phyloP scores from a whole-genome alignment of 1,140 invertebrate genomes.

The Hylaeus volcanicus region DNA sequence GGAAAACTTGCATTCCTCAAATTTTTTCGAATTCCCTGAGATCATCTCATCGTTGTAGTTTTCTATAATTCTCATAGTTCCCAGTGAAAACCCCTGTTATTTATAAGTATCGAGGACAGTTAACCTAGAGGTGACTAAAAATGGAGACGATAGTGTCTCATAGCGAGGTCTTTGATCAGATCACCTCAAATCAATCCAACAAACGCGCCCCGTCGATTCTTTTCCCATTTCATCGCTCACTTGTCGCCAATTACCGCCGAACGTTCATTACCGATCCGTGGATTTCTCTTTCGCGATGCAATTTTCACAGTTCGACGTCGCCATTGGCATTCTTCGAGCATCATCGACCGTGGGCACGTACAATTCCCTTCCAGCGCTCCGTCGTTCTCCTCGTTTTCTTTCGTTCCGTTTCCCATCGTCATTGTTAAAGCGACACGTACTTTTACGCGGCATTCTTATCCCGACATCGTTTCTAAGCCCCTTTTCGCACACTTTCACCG shows the following conservation, averaged over 20 bases:
- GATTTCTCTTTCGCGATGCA: constrained; percentile 50
- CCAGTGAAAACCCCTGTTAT: too few species aligned
- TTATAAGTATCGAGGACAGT: too few species aligned
- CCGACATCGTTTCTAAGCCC: constrained; percentile 51
- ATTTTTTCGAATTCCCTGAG: too few species aligned
- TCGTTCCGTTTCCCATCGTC: constrained; percentile 58
- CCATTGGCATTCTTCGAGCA: constrained; percentile 42
- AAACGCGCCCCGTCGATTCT: constrained; percentile 1
- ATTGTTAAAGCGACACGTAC: constrained; percentile 59
- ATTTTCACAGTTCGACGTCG: constrained; percentile 33
- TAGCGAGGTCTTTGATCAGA: too few species aligned
- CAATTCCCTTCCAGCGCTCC: not conserved
- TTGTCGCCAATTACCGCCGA: constrained; percentile 28
- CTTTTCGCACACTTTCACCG: constrained; percentile 66
- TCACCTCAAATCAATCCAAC: too few species aligned
- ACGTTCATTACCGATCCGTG: constrained; percentile 18
- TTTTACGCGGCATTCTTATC: constrained; percentile 54
- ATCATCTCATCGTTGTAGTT: too few species aligned
- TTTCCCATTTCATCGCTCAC: not conserved
- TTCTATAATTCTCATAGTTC: too few species aligned
- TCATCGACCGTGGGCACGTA: not conserved
- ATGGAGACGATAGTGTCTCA: too few species aligned
- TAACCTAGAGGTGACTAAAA: too few species aligned
- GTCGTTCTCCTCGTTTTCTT: constrained; percentile 35
- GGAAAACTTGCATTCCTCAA: too few species aligned